phyloP scores from a whole-genome alignment of 2,113 vertebrate species.

The Oxygymnocypris stewartii region DNA sequence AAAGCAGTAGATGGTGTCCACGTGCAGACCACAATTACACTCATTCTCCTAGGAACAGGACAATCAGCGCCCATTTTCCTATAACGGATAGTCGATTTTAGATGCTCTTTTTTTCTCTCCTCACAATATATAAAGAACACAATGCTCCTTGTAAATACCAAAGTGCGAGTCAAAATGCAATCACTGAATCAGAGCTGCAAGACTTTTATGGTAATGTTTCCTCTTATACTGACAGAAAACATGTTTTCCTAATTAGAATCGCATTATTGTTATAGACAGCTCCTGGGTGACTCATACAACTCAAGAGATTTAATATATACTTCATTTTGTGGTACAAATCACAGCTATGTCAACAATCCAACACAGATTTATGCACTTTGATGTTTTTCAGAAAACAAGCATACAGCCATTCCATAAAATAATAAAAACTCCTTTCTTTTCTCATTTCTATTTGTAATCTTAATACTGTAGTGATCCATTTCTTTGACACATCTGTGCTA shows the following conservation, averaged over 20 bases:
- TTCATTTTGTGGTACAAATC: background rate
- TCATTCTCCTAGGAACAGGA: slow-evolving; percentile 10
- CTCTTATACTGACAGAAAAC: background rate
- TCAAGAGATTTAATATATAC: background rate
- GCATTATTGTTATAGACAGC: background rate
- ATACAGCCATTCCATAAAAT: background rate
- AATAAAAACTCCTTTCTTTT: background rate
- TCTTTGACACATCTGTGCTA: background rate
- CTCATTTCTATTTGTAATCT: background rate
- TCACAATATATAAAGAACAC: background rate
- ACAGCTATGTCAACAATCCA: background rate
- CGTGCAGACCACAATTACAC: background rate
- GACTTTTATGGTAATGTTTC: background rate
- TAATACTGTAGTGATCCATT: background rate
- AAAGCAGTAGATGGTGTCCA: slow-evolving; percentile 33
- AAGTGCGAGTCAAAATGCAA: background rate
- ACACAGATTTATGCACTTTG: background rate
- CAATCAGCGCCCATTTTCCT: background rate
- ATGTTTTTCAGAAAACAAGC: background rate
- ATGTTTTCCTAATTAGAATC: slow-evolving; percentile 7
- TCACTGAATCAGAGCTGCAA: slow-evolving; percentile 10
- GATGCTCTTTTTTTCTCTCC: background rate
- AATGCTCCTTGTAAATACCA: slow-evolving; percentile 4
- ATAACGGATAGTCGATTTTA: background rate
- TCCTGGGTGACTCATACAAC: slow-evolving; percentile 3